Conservation (phyloP, 2,888 invertebrate species). For the Chrysolina oricalcia region DNA sequence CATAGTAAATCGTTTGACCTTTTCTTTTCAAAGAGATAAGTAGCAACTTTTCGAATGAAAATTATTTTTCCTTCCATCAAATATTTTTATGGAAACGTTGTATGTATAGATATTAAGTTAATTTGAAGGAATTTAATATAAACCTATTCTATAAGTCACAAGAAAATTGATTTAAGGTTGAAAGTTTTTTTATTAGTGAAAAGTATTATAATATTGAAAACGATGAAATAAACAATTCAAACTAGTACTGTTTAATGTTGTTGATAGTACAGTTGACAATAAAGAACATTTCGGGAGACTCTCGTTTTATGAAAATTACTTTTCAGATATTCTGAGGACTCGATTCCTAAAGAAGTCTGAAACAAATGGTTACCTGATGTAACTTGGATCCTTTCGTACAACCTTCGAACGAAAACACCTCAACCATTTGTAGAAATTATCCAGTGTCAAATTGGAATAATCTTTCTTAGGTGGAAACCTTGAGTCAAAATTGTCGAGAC, state of each 20-base stretch:
- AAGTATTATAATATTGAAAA: constrained; percentile 72
- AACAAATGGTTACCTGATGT: no score
- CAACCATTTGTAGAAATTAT: no score
- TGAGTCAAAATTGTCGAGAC: no score
- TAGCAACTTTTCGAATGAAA: constrained; percentile 2
- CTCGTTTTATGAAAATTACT: constrained; percentile 56
- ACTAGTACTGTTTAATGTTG: constrained; percentile 72
- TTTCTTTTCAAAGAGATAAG: background rate
- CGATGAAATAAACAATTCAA: constrained; percentile 72
- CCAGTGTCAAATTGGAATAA: no score
- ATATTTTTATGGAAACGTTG: constrained; percentile 69
- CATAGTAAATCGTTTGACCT: background rate
- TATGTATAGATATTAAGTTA: constrained; percentile 68
- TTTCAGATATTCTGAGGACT: constrained; percentile 1
- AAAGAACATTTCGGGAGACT: constrained; percentile 71
- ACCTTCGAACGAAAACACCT: background rate
- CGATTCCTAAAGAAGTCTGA: background rate
- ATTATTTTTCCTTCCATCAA: constrained; percentile 31
- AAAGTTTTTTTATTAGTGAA: constrained; percentile 72
- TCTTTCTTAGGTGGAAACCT: no score
- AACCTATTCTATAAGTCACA: constrained; percentile 70
- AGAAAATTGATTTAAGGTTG: constrained; percentile 70
- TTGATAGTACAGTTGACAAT: constrained; percentile 73
- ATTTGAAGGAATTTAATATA: constrained; percentile 69
- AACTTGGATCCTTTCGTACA: no score